Conservation (phyloP, 23 tunicate species). For the Ciona savignyi region DNA sequence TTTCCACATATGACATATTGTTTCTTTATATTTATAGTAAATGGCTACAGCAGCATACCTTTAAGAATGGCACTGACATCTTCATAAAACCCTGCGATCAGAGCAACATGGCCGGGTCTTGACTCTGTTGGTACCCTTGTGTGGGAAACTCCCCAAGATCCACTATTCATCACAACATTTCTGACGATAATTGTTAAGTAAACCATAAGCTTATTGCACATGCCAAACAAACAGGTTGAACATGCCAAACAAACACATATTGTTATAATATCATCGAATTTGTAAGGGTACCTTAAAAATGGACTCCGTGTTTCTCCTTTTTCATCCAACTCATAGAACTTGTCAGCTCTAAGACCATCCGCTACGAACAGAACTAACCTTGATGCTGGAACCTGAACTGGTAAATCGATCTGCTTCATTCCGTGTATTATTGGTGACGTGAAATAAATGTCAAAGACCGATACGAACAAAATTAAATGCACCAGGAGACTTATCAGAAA, state of each 20-base stretch:
- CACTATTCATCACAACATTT: conserved; percentile 34
- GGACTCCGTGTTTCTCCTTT: conserved; percentile 32
- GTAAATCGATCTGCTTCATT: conserved; percentile 22
- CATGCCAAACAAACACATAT: too few relatives aligned
- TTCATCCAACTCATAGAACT: conserved; percentile 50
- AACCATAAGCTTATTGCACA: too few relatives aligned
- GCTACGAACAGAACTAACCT: conserved; percentile 82
- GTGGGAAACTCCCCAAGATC: conserved; percentile 80
- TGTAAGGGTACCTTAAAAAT: conserved; percentile 80
- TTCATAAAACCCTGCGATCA: conserved; percentile 99
- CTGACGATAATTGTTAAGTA: too few relatives aligned
- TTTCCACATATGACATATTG: too few relatives aligned
- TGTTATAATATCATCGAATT: too few relatives aligned
- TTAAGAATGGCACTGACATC: conserved; percentile 97
- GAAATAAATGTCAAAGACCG: conserved; percentile 90
- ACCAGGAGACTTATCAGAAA: conserved; percentile 44
- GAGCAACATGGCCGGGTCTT: conserved; percentile 95
- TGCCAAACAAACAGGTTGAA: too few relatives aligned
- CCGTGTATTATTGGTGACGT: conserved; percentile 90
- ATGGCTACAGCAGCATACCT: conserved; percentile 17
- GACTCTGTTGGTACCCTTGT: conserved; percentile 96
- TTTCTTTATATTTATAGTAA: too few relatives aligned
- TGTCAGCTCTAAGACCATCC: conserved; percentile 87
- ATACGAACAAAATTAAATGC: conserved; percentile 58
- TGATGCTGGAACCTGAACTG: conserved; percentile 34